Evolutionary conservation across 2,888 invertebrate genomes (phyloP), one percentile per base, ranked within the genome.

Genomic region (Aplocera efformata): DNA sequence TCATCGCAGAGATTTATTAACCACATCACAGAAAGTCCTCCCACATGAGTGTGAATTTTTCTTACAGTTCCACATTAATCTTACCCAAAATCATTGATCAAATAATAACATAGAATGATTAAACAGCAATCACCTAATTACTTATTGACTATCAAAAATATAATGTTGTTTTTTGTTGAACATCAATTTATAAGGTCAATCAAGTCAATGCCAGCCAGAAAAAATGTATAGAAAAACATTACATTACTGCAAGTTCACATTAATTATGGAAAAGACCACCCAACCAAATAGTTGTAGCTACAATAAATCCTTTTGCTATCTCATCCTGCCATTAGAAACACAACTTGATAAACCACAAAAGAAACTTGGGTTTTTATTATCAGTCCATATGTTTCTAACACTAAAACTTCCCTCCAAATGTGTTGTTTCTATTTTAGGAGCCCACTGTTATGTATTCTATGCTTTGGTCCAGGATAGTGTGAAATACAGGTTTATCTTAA

Each of bases 271-370:
- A 38, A 36, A 40, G 47, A 47, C 47, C 48, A 53, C 53, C 48
- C 50, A 50, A 32, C 27, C 9, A 21, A 20, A 35, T 23, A 38
- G 25, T 39, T 25, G 30, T 37, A 36, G 38, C 33, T 37, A 20
- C 25, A 11, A 48, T 51, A 50, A 48, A 53, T 42, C 41, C 48
- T 47, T 33, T 33, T 22, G 32, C 24, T 39, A 39, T 37, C 40
- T 44, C 45, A 45, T 58, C 42, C 48, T 47, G 53, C 54, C 39
- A 57, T 49, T 53, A 38, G 37, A 55, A 52, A 51, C 48, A 48
- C 41, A 48, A 53, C 52, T 52, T 57, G 56, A 63, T 61, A 56
- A 72, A 64, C 58, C 58, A 53, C 54, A 50, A 54, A 53, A 45
- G 58, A 53, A 17, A 42, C 30, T 49, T 47, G 17, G 53, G 21